Conservation (phyloP, 2,113 vertebrate genomes). For the Nestor notabilis region DNA sequence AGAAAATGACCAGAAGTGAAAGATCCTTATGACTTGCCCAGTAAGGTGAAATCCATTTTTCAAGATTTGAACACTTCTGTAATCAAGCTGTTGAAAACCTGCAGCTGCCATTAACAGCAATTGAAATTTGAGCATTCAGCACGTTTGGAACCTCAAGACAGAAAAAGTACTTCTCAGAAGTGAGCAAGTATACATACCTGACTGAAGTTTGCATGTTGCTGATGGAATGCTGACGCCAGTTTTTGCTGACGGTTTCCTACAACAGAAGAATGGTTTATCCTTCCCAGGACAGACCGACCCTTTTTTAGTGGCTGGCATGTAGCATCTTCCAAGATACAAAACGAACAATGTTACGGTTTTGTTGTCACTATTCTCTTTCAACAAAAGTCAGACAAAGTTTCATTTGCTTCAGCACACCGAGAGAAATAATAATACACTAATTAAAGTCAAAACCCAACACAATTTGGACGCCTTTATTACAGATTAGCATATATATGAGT, state of each 20-base stretch:
- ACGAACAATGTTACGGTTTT: background rate
- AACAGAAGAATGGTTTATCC: constrained; percentile 81
- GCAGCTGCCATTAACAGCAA: background rate
- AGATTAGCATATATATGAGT: background rate
- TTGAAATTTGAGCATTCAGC: background rate
- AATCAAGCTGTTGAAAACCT: background rate
- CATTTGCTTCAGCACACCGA: background rate
- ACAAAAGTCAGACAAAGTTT: background rate
- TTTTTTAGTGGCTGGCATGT: constrained; percentile 82
- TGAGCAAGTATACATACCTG: constrained; percentile 78
- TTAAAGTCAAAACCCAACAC: background rate
- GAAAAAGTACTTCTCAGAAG: background rate
- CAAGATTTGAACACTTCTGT: background rate
- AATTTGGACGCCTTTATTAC: background rate
- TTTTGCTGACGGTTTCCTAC: constrained; percentile 88
- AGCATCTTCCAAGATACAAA: constrained; percentile 74
- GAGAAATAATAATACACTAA: background rate
- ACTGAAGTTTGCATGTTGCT: constrained; percentile 88
- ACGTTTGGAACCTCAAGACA: background rate
- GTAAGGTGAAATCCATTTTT: background rate
- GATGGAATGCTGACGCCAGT: constrained; percentile 89
- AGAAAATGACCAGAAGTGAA: background rate
- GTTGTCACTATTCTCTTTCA: background rate
- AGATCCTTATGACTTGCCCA: background rate
- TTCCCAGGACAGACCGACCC: constrained; percentile 82